These are phyloP conservation scores for Hydriomena furcata DNA, from an alignment of 2,888 invertebrate genomes.

Conservation along the genomic window DNA sequence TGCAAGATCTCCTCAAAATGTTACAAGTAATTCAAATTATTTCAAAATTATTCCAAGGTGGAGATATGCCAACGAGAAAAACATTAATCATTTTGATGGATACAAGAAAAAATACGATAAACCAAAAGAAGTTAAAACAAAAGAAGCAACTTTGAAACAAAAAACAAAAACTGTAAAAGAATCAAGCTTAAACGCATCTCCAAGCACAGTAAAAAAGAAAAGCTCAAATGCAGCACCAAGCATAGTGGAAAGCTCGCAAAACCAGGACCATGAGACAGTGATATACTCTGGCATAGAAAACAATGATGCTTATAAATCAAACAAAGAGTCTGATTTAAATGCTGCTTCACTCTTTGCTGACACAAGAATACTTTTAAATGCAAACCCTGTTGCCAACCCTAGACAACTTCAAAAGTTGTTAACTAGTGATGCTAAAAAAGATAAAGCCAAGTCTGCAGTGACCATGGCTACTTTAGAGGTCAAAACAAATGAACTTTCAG, in stretches of 20 bases:
- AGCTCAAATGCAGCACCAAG: too few species aligned
- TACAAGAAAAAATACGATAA: conserved; percentile 16
- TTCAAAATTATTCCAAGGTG: conserved; percentile 58
- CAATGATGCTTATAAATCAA: neutral
- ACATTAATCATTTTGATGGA: conserved; percentile 44
- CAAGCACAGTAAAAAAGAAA: neutral
- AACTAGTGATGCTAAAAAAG: conserved; percentile 18
- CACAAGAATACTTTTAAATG: conserved; percentile 42
- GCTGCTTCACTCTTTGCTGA: conserved; percentile 1
- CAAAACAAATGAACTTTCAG: conserved; percentile 24
- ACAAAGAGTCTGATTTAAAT: neutral
- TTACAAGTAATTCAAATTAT: conserved; percentile 42
- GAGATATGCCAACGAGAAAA: conserved; percentile 30
- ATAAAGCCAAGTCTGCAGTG: conserved; percentile 6
- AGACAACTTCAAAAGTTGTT: conserved; percentile 62
- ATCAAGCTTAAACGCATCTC: neutral
- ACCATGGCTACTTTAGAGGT: conserved; percentile 16
- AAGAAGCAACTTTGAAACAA: neutral
- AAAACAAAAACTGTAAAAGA: neutral
- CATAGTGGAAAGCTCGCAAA: neutral
- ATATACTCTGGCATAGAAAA: neutral
- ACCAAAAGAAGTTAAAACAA: conserved; percentile 1
- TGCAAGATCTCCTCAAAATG: conserved; percentile 35
- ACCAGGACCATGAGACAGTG: neutral
- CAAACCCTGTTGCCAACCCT: conserved; percentile 68